These are phyloP conservation scores for Ooceraea biroi DNA, from an alignment of 1,140 invertebrate genomes.

Conservation along the genomic window DNA sequence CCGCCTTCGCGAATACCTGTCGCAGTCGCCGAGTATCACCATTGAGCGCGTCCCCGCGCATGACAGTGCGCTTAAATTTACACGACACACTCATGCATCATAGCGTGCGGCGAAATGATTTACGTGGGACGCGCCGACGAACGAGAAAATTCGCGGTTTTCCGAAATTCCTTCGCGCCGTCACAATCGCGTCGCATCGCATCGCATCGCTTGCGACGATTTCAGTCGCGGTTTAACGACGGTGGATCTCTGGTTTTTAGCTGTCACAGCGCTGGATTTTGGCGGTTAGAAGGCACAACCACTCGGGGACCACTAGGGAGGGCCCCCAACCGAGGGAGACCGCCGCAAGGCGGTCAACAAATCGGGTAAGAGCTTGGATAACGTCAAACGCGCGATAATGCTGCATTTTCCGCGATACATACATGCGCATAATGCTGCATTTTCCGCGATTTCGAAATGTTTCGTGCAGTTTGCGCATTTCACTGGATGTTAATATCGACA, in stretches of 20 bases:
- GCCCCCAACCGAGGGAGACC: conserved; percentile 77
- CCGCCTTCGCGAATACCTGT: conserved; percentile 8
- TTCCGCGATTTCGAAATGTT: background rate
- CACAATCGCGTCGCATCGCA: conserved; percentile 34
- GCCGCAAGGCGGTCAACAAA: conserved; percentile 80
- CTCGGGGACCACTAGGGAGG: conserved; percentile 81
- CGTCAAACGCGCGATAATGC: background rate
- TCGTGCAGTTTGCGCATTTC: background rate
- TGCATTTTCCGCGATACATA: background rate
- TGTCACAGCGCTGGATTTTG: conserved; percentile 83
- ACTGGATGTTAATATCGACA: too few relatives aligned
- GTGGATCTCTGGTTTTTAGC: conserved; percentile 77
- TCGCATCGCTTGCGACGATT: conserved; percentile 2
- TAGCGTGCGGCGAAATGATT: conserved; percentile 31
- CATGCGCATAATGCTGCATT: background rate
- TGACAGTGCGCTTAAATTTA: conserved; percentile 60
- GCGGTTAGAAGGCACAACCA: conserved; percentile 68
- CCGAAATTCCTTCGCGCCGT: conserved; percentile 49
- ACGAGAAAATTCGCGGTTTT: conserved; percentile 42
- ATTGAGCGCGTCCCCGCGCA: background rate
- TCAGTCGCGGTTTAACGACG: conserved; percentile 61
- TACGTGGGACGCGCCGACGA: conserved; percentile 29
- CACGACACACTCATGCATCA: conserved; percentile 58
- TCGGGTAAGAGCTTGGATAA: conserved; percentile 73
- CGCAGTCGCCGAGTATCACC: background rate